Percentiles rank a stretch among this genome's conserved stretches.
Conservation (phyloP, 2,113 vertebrate genomes). For the Holacanthus passer region DNA sequence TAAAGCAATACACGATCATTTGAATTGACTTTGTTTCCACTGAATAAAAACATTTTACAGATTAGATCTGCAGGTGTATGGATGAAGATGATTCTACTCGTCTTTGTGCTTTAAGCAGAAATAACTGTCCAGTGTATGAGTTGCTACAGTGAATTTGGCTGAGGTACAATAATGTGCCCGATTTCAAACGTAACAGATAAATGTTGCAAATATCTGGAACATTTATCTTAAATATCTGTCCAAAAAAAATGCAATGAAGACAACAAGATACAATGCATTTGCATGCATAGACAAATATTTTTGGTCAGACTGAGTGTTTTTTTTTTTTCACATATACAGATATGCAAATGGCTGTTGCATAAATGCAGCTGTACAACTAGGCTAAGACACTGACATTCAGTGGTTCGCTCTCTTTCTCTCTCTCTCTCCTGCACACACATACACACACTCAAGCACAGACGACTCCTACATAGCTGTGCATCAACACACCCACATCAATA, state of each 20-base stretch:
- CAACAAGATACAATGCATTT: conserved; percentile 54
- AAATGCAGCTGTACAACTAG: conserved; percentile 67
- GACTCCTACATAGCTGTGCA: conserved; percentile 24
- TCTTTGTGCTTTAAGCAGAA: conserved; percentile 72
- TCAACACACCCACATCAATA: conserved; percentile 38
- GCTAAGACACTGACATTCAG: conserved; percentile 64
- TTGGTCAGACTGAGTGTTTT: conserved; percentile 70
- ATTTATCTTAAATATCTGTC: conserved; percentile 37
- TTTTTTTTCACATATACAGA: conserved; percentile 46
- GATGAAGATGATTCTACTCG: conserved; percentile 49
- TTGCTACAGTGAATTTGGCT: conserved; percentile 73
- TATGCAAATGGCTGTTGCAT: conserved; percentile 66
- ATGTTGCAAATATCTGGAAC: conserved; percentile 24
- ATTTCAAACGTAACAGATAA: conserved; percentile 42
- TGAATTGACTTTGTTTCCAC: conserved; percentile 32
- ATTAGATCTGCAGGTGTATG: conserved; percentile 56
- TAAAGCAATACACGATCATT: conserved; percentile 42
- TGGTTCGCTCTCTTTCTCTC: conserved; percentile 22
- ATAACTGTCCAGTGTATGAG: conserved; percentile 37
- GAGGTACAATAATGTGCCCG: conserved; percentile 54
- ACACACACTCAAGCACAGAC: conserved; percentile 14
- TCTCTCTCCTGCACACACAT: not conserved
- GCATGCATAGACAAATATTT: conserved; percentile 75
- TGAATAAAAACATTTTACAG: conserved; percentile 40
- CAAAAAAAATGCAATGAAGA: conserved; percentile 47